These are phyloP conservation scores for Mactromeris polynyma DNA, from an alignment of 2,888 invertebrate genomes.

Conservation along the genomic window DNA sequence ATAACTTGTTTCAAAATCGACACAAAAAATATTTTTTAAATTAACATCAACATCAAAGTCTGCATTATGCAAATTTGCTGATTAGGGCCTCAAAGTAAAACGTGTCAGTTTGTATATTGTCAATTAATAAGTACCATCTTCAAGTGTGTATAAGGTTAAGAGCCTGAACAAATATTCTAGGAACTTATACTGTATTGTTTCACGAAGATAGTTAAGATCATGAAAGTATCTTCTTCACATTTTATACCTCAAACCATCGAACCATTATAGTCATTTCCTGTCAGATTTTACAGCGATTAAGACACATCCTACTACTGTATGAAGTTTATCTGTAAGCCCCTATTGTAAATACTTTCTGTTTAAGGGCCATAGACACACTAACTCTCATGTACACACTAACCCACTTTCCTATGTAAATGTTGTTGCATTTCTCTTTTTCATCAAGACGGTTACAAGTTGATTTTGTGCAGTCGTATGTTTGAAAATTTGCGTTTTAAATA, in stretches of 20 bases:
- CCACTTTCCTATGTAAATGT: too few relatives aligned
- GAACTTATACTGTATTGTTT: constrained; percentile 2
- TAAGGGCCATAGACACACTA: background rate
- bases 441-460: too few relatives aligned
- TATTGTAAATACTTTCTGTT: background rate
- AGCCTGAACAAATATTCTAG: background rate
- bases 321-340: background rate
- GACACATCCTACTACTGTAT: background rate
- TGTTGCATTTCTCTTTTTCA: too few relatives aligned
- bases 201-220: background rate
- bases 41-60: too few relatives aligned
- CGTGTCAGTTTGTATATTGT: background rate
- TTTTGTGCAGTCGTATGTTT: too few relatives aligned
- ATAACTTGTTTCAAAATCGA: too few relatives aligned
- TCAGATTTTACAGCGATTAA: background rate
- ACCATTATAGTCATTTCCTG: background rate
- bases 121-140: background rate
- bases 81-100: background rate
- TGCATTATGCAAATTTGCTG: too few relatives aligned
- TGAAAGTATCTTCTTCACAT: background rate
- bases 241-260: background rate
- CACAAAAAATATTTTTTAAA: too few relatives aligned
- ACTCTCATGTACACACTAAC: too few relatives aligned
- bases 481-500: too few relatives aligned
- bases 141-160: background rate